phyloP scores from a whole-genome alignment of 2,888 invertebrate genomes.

The Nymphalis polychloros region DNA sequence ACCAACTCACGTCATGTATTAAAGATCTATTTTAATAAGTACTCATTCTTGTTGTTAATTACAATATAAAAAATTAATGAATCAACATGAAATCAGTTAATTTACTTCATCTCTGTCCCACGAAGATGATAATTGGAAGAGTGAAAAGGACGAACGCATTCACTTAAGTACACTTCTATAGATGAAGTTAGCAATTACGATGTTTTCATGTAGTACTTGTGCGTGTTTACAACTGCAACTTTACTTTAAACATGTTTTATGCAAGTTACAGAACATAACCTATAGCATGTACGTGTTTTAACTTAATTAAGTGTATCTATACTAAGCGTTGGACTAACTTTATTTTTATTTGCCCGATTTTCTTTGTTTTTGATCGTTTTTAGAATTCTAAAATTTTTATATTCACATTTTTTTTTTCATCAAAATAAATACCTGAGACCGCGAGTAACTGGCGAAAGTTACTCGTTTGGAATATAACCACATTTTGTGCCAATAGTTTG shows the following conservation, averaged over 20 bases:
- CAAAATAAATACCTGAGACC: no score
- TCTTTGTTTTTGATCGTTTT: no score
- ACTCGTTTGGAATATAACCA: no score
- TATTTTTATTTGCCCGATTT: no score
- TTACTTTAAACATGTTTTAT: background rate
- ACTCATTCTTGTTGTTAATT: background rate
- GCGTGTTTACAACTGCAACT: conserved; percentile 10
- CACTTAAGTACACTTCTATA: conserved; percentile 6
- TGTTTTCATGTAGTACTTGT: conserved; percentile 8
- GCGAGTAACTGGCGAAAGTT: no score
- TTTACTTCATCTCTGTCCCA: background rate
- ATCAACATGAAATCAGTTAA: background rate
- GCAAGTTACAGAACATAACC: conserved; percentile 1
- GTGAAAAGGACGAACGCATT: background rate
- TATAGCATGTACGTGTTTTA: background rate
- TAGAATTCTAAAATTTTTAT: no score
- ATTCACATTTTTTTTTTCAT: no score
- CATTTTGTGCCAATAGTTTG: no score
- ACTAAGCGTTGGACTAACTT: no score
- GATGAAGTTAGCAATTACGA: conserved; percentile 7
- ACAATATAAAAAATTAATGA: conserved; percentile 1
- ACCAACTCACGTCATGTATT: no score
- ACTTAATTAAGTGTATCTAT: no score
- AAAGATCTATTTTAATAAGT: no score
- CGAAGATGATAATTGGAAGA: background rate